phyloP scores from a whole-genome alignment of 2,888 invertebrate genomes.

The Lasioglossum lativentre region DNA sequence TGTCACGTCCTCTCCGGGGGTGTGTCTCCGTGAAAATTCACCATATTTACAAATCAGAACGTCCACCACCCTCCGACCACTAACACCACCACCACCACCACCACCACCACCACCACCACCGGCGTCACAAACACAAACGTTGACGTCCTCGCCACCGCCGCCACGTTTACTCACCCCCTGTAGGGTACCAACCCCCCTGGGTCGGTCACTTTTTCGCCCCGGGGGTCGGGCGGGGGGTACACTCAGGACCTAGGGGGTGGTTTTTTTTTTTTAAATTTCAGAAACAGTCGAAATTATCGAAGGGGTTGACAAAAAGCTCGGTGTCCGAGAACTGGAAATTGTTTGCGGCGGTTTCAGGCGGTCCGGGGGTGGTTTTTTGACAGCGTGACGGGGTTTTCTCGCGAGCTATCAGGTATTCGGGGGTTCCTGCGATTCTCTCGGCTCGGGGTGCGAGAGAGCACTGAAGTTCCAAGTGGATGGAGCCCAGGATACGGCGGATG shows the following conservation, averaged over 20 bases:
- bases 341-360: not conserved
- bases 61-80: conserved; percentile 32
- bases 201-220: not conserved
- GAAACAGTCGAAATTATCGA: not conserved
- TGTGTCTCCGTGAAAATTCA: conserved; percentile 56
- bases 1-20: conserved; percentile 57
- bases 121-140: conserved; percentile 12
- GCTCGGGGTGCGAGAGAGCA: conserved; percentile 56
- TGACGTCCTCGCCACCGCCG: not conserved
- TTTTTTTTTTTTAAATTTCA: not conserved
- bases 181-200: not conserved
- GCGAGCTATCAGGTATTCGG: not conserved
- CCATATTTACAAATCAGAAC: conserved; percentile 44
- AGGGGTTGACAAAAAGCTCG: not conserved
- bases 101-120: conserved; percentile 2
- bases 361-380: not conserved
- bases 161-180: conserved; percentile 34
- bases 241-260: not conserved
- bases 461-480: conserved; percentile 60
- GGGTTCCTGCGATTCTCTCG: conserved; percentile 38
- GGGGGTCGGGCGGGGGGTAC: not conserved
- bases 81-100: not conserved
- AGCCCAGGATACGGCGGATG: conserved; percentile 47
- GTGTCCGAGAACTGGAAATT: not conserved
- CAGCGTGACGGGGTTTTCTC: not conserved